A percentile compares a stretch with the other conserved stretches of the same genome.
Evolutionary conservation across 92 coral and sea anemone genomes (phyloP).

Genomic region (Micromussa lordhowensis): DNA sequence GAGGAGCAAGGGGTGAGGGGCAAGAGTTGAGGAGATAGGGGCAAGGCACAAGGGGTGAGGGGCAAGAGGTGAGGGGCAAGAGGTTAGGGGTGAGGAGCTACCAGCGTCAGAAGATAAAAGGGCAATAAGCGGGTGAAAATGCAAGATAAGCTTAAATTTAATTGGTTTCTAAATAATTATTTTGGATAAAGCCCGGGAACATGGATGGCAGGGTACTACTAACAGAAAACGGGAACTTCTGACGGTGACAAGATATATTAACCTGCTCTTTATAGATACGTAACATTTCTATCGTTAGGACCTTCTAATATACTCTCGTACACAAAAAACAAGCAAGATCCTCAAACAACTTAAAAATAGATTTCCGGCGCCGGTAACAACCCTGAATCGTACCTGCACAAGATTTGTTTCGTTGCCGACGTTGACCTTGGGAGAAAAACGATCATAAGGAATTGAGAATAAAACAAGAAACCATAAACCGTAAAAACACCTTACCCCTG

Average conservation of each 20-base stretch:
- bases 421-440: slow-evolving; percentile 7
- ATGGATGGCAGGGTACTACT: background rate
- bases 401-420: slow-evolving; percentile 29
- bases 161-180: background rate
- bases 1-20: no score
- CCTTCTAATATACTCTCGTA: background rate
- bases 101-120: background rate
- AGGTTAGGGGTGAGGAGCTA: no score
- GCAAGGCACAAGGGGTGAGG: no score
- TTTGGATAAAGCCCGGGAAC: background rate
- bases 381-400: slow-evolving; percentile 23
- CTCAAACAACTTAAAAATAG: background rate
- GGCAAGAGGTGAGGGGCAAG: no score
- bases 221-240: background rate
- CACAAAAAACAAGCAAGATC: background rate
- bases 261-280: background rate
- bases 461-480: background rate
- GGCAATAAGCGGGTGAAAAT: no score
- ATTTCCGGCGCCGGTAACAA: background rate
- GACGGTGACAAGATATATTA: background rate
- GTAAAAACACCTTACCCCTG: slow-evolving; percentile 20
- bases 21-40: no score
- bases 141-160: background rate
- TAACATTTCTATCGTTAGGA: no score
- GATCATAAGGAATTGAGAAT: background rate